Evolutionary conservation across 2,888 invertebrate species (phyloP).

Genomic region (Choreutis nemorana): DNA sequence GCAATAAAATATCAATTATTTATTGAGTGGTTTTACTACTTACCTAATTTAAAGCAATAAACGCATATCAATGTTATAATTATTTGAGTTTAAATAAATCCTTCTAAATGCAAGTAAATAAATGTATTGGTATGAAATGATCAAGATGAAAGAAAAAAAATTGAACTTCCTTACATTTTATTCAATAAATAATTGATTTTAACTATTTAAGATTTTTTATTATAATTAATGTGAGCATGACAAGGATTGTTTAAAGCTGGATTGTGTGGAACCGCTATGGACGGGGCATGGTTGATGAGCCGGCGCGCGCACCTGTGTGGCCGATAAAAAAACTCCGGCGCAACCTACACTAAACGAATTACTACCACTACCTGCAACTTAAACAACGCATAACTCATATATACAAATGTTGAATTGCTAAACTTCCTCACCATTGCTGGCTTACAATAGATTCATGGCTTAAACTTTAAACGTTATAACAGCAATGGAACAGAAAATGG

Average conservation of each 20-base stretch:
- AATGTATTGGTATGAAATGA: no score
- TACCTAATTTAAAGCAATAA: no score
- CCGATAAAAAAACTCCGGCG: conserved; percentile 52
- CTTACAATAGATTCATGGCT: conserved; percentile 4
- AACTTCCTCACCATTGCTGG: conserved; percentile 19
- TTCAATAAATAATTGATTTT: neutral
- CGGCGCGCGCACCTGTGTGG: conserved; percentile 60
- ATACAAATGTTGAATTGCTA: conserved; percentile 10
- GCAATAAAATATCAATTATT: no score
- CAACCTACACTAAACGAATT: conserved; percentile 63
- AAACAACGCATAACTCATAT: no score
- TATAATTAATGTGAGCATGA: neutral
- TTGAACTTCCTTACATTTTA: neutral
- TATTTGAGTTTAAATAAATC: no score
- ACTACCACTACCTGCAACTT: conserved; percentile 59
- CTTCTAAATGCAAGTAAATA: no score
- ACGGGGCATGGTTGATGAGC: conserved; percentile 60
- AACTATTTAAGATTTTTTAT: conserved; percentile 1
- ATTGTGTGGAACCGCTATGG: no score
- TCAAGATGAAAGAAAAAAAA: no score
- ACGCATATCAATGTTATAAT: no score
- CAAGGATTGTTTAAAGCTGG: no score
- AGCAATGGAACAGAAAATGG: conserved; percentile 18
- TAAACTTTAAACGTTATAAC: neutral
- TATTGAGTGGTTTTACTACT: no score